These are phyloP conservation scores for Scomber scombrus DNA, from an alignment of 2,113 vertebrate genomes.

Conservation along the genomic window DNA sequence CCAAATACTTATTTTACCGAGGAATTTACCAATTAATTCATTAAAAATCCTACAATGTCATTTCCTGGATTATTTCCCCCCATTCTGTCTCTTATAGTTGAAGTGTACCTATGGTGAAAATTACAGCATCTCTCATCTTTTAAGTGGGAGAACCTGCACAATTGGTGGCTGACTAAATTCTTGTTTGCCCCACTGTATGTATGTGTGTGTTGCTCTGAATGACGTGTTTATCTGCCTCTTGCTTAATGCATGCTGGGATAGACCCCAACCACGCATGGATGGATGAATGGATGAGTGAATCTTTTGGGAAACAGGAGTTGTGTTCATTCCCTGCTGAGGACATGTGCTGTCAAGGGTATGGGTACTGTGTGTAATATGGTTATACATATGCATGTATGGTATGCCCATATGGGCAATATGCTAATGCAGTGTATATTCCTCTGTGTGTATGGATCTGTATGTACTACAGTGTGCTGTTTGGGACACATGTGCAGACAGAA, in stretches of 20 bases:
- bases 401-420: constrained; percentile 4
- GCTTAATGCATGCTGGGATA: constrained; percentile 13
- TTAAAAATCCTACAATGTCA: no score
- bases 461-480: background rate
- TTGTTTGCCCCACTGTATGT: no score
- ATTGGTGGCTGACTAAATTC: no score
- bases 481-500: constrained; percentile 4
- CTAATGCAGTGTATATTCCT: constrained; percentile 14
- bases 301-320: constrained; percentile 1
- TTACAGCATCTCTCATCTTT: no score
- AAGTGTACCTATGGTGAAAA: no score
- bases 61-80: no score
- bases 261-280: background rate
- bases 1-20: no score
- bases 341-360: constrained; percentile 13
- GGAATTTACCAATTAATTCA: no score
- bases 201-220: background rate
- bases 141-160: no score
- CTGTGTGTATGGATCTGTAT: background rate
- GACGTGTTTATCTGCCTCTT: background rate
- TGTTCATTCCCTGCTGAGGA: constrained; percentile 8
- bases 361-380: background rate
- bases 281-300: constrained; percentile 5
- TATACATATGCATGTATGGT: constrained; percentile 31
- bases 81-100: no score